Conservation (phyloP, 2,113 vertebrate species). For the Mus pahari region DNA sequence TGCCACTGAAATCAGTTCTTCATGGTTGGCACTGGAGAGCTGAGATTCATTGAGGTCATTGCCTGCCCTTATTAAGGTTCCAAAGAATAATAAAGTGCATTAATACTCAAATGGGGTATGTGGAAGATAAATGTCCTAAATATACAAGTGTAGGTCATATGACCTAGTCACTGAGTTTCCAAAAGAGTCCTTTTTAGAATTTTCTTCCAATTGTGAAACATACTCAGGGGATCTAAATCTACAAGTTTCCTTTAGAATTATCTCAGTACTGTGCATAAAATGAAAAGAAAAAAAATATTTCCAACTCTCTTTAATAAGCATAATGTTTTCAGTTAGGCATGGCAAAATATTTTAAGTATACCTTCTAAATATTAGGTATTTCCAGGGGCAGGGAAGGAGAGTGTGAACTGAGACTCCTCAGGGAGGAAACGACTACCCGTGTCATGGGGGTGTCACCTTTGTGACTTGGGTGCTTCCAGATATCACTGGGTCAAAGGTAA, state of each 20-base stretch:
- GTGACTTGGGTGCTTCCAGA: constrained; percentile 37
- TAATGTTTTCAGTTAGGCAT: neutral
- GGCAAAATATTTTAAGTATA: constrained; percentile 2
- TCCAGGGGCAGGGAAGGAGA: constrained; percentile 19
- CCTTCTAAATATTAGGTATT: constrained; percentile 21
- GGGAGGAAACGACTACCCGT: neutral
- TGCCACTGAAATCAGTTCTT: neutral
- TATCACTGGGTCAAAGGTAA: constrained; percentile 5
- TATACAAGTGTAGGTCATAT: neutral
- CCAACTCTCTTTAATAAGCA: neutral
- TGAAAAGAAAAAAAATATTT: neutral
- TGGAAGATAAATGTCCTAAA: neutral
- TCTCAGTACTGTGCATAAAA: constrained; percentile 29
- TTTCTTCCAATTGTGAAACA: neutral
- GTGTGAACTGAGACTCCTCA: neutral
- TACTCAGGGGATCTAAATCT: neutral
- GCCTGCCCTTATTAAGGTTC: neutral
- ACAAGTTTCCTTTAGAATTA: neutral
- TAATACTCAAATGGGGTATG: neutral
- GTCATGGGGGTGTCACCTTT: neutral
- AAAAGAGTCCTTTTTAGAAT: neutral
- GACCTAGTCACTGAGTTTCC: neutral
- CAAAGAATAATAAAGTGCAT: neutral
- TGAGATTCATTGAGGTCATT: neutral
- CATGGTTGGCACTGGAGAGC: too few relatives aligned